Base-by-base conservation (phyloP, 30 jellyfish, hydroid and myxozoan species). In the Turritopsis dohrnii region DNA sequence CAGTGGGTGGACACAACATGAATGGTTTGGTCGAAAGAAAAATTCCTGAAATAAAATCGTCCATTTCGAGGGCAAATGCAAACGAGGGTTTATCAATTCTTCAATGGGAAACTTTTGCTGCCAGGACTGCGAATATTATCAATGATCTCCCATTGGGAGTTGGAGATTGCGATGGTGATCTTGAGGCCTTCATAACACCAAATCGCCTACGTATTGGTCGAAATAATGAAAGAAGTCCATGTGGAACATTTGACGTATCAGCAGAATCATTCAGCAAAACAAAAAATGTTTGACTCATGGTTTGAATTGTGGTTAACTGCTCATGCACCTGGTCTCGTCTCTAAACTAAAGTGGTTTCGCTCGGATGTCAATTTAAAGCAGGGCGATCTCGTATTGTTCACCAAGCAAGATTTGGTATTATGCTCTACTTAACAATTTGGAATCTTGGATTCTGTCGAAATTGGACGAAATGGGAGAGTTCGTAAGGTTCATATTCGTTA, bases 1-100 rank as follows among this genome's bases (percentile, higher is more conserved):
- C 85, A 17, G 85, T 77, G 0, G 74, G 69, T 28, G 85, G 85
- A 5, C 85, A 77, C 29, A 77, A 31, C 69, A 77, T 77, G 85
- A 52, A 77, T 77, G 79, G 85, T 24, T 20, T 28, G 16, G 85
- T 77, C 25, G 85, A 77, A 29, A 28, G 85, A 16, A 77, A 77
- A 1, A 77, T 77, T 7, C 77, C 80, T 25, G 76, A 77, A 31
- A 77, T 77, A 0, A 77, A 77, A 9, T 5, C 0, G 1, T 31
- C 85, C n/a, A 77, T 77, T 29, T 23, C 20, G 28, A 77, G 29
- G 20, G 26, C 85, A 1, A 4, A 3, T 1, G 1, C 28, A 52
- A 77, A 77, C 76, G 80, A 31, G 20, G 0, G 85, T 7, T 26
- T 77, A 17, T 77, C 76, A 23, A 0, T 77, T 27, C 85, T 77